Base-by-base conservation (phyloP, 2,113 vertebrate species). In the Mionectes macconnelli region DNA sequence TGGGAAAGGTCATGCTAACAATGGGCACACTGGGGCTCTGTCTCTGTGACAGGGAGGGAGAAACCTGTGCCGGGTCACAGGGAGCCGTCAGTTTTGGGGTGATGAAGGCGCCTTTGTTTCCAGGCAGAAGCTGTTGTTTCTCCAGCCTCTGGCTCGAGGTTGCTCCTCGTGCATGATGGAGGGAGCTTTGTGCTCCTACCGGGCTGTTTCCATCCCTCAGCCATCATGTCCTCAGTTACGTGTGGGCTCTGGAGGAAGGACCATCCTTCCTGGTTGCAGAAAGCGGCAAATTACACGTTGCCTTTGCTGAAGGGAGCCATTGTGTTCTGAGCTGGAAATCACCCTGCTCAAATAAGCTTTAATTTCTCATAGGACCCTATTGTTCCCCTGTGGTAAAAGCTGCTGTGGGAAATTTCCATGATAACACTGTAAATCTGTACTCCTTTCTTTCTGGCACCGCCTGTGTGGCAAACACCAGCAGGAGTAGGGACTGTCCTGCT, bases 391-490 rank as follows among this genome's bases (percentile, higher is more conserved):
- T 69, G 82, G 70, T 87, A 53, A 83, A 96, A 91, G 82, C 84
- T 90, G 15, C 84, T 63, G 67, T 83, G 88, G 94, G 93, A 88
- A 93, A 90, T 93, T 91, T 91, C 94, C 90, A 44, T 79, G 40
- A 85, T 64, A 81, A 50, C 0, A 1, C 35, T 31, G 35, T 57
- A 40, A 87, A 83, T 78, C 49, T 10, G 7, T 78, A 31, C 24
- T 28, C 3, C 2, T 2, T 47, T 22, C 33, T 52, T 45, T 68
- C 57, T 78, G 68, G 20, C 7, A 3, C 49, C 73, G 80, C 33
- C 57, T 45, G 5, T 7, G 0, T 44, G 55, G 40, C 2, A 4
- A 44, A 15, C 2, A 7, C 6, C n/a, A 25, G 64, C 42, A 24
- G 60, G 47, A 53, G 28, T 40, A 8, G 42, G 66, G 33, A 4